These are phyloP conservation scores for Coregonus ussuriensis DNA, from an alignment of 2,797 vertebrate species.

Conservation along the genomic window DNA sequence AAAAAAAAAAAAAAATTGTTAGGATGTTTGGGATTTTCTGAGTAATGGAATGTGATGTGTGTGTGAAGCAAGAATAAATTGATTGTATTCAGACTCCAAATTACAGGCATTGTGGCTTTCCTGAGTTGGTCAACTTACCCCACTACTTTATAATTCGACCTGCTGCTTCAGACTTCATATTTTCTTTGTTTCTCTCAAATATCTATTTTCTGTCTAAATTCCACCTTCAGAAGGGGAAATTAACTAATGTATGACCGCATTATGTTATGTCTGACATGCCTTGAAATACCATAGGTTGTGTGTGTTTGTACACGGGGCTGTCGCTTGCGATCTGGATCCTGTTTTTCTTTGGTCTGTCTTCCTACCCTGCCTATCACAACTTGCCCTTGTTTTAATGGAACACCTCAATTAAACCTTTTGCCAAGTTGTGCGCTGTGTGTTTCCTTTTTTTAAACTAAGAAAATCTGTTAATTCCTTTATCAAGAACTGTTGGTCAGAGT, in stretches of 20 bases:
- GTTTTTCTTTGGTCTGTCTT: constrained; percentile 13
- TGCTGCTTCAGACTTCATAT: constrained; percentile 4
- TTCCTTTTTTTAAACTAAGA: constrained; percentile 14
- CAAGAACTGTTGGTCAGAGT: neutral
- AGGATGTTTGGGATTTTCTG: neutral
- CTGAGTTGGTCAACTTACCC: neutral
- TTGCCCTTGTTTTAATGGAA: constrained; percentile 33
- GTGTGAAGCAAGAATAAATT: neutral
- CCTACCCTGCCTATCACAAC: constrained; percentile 26
- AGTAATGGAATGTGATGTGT: neutral
- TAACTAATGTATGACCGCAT: neutral
- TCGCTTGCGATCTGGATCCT: constrained; percentile 16
- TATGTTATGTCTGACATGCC: constrained; percentile 17
- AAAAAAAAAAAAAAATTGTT: neutral
- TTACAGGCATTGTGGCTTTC: neutral
- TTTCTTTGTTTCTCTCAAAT: neutral
- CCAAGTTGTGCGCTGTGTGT: constrained; percentile 23
- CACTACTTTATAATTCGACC: neutral
- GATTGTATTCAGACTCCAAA: constrained; percentile 5
- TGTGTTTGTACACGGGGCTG: constrained; percentile 1
- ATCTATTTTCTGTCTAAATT: neutral
- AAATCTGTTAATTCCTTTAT: neutral
- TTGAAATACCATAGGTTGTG: neutral
- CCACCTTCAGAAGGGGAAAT: too few relatives aligned
- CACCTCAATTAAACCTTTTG: constrained; percentile 47